phyloP scores from a whole-genome alignment of 2,797 vertebrate genomes.

The Darevskia nairensis region DNA sequence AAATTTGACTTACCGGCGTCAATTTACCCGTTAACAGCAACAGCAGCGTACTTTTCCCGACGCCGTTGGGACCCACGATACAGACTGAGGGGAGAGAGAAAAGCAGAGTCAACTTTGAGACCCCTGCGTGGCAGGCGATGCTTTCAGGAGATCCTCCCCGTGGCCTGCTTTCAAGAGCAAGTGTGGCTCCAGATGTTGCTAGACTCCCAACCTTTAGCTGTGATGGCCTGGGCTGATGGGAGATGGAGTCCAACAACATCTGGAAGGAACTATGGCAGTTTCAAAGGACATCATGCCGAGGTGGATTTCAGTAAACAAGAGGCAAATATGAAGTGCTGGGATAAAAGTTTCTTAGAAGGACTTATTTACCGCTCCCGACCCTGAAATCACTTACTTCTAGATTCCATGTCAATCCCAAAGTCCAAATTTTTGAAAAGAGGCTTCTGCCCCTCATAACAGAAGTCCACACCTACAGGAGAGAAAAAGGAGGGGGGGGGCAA shows the following conservation, averaged over 20 bases:
- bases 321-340: neutral
- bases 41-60: constrained; percentile 92
- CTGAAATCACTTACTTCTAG: constrained; percentile 85
- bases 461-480: constrained; percentile 85
- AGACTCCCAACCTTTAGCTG: neutral
- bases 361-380: too few species aligned
- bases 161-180: neutral
- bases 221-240: neutral
- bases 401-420: constrained; percentile 95
- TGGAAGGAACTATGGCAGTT: neutral
- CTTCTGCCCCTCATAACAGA: constrained; percentile 85
- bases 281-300: neutral
- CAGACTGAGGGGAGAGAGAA: constrained; percentile 80
- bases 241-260: neutral
- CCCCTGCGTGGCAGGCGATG: too few species aligned
- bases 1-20: constrained; percentile 80
- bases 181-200: neutral
- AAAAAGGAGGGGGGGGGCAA: neutral
- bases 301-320: neutral
- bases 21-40: constrained; percentile 89
- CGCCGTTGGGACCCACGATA: constrained; percentile 94
- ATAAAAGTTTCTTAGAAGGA: too few species aligned
- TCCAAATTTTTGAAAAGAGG: constrained; percentile 90
- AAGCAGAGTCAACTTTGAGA: neutral
- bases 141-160: neutral